A percentile compares a stretch with the other conserved stretches of the same genome.
These are phyloP conservation scores for Invenusta paracnida DNA, from an alignment of 2,888 invertebrate genomes.

Conservation along the genomic window DNA sequence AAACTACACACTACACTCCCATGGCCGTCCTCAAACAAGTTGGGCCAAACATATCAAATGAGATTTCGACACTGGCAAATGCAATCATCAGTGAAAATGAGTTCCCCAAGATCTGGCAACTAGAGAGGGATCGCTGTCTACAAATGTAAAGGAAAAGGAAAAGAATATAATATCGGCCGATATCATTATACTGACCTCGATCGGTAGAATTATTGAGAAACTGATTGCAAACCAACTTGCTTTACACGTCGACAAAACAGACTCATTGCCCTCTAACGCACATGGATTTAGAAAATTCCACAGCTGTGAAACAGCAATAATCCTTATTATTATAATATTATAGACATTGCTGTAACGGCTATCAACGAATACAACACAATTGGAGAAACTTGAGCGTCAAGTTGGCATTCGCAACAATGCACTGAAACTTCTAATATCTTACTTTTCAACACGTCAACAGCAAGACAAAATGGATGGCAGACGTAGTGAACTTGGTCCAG, in stretches of 20 bases:
- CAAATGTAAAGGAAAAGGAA: not conserved
- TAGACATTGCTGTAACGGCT: not conserved
- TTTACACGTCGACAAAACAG: constrained; percentile 3
- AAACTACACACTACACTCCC: not conserved
- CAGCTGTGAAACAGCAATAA: constrained; percentile 1
- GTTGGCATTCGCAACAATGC: constrained; percentile 5
- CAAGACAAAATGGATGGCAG: constrained; percentile 12
- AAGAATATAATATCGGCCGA: not conserved
- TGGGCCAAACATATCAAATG: not conserved
- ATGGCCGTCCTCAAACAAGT: not conserved
- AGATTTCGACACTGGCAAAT: not conserved
- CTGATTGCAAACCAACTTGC: constrained; percentile 13
- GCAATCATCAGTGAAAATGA: constrained; percentile 23
- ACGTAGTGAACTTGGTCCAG: constrained; percentile 9
- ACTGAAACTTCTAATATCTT: constrained; percentile 18
- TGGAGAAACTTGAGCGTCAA: not conserved
- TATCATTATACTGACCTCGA: constrained; percentile 6
- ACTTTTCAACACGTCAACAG: not conserved
- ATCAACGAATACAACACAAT: not conserved
- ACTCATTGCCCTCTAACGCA: not conserved
- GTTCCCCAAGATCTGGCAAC: not conserved
- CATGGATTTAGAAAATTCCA: not conserved
- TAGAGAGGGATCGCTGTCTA: not conserved
- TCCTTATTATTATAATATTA: not conserved
- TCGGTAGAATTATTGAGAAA: not conserved